Conservation (phyloP, 2,797 vertebrate species). For the Mastacembelus armatus region DNA sequence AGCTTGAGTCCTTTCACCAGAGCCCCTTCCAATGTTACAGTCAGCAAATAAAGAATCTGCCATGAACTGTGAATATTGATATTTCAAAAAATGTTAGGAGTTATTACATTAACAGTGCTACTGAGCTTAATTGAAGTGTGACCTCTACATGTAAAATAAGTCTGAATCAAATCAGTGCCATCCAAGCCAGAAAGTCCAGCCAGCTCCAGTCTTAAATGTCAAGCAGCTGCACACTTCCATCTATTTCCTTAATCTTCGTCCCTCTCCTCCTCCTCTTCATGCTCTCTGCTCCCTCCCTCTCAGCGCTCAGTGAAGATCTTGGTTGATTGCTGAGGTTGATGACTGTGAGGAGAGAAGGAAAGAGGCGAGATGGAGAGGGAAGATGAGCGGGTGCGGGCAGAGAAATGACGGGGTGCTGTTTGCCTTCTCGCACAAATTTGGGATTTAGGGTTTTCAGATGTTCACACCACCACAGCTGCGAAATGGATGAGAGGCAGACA, state of each 20-base stretch:
- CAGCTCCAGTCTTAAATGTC: conserved; percentile 56
- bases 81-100: conserved; percentile 5
- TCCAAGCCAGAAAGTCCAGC: conserved; percentile 27
- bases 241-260: conserved; percentile 51
- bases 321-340: conserved; percentile 71
- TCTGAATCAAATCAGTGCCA: conserved; percentile 20
- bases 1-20: neutral
- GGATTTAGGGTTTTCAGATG: conserved; percentile 60
- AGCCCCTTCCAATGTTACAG: neutral
- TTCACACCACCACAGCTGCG: conserved; percentile 44
- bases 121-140: neutral
- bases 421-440: conserved; percentile 48
- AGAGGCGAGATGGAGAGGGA: conserved; percentile 53
- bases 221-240: conserved; percentile 63
- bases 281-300: conserved; percentile 38
- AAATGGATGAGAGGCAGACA: conserved; percentile 40
- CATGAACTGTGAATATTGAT: neutral
- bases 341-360: conserved; percentile 51
- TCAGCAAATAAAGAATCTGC: neutral
- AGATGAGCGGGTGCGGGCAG: conserved; percentile 60
- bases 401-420: conserved; percentile 60
- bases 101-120: neutral
- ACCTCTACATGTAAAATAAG: conserved; percentile 15
- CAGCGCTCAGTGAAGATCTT: conserved; percentile 53
- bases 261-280: conserved; percentile 45